Evolutionary conservation across 2,888 invertebrate species (phyloP), one percentile per base, ranked within the genome.

Genomic region (Caradrina clavipalpis): DNA sequence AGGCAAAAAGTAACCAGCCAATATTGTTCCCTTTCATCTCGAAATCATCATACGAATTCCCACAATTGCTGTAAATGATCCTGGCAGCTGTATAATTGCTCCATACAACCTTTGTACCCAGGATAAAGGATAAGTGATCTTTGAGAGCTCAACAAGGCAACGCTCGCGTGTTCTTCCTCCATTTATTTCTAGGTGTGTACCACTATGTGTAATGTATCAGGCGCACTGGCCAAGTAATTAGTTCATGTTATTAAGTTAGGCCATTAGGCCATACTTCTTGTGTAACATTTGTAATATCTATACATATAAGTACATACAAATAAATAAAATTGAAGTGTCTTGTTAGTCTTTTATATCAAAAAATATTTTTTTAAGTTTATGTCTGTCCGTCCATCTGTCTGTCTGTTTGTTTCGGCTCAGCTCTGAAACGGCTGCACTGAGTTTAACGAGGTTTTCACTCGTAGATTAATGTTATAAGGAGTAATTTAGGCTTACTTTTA

Each of bases 161-260:
- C 1, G 31, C 10, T 61, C 31, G 54, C 74, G 66, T 73, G 50
- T 54, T 66, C 39, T 17, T 42, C 17, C 2, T 8, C n/a, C n/a
- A 51, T 78, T 73, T 76, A 67, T 62, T 78, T 58, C 56, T 66
- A 61, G 45, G 10, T 22, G 56, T 57, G 45, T 26, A 73, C 55
- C 39, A 42, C 21, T 63, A 58, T 53, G 54, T 59, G 11, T 64
- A 59, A 58, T 54, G 53, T 53, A 21, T 45, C 58, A 51, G 31
- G 26, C 54, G 21, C 4, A 57, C 22, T 51, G 53, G 26, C 19
- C 42, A 39, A 66, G 54, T 58, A 72, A 78, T 49, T 8, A 17
- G 39, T 10, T 22, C 22, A 22, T 57, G 51, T n/a, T 66, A 47
- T 58, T 72, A 57, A 66, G 17, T 62, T 51, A 58, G 19, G 4